Evolutionary conservation across 2,888 invertebrate genomes (phyloP).

Genomic region (Limnephilus rhombicus): DNA sequence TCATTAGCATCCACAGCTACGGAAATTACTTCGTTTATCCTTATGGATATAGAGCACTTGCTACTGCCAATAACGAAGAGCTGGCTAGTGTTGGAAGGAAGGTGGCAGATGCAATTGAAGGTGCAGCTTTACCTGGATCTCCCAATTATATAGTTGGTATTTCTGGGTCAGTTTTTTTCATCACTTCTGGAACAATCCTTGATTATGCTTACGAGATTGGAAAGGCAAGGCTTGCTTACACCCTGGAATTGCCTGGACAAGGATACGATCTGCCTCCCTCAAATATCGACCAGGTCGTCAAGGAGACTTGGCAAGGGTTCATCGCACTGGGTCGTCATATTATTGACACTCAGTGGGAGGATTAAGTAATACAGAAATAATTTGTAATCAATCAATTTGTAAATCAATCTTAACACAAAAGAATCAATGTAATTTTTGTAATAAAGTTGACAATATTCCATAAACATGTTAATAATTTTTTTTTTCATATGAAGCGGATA

Average conservation of each 20-base stretch:
- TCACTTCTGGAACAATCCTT: constrained; percentile 18
- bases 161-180: constrained; percentile 44
- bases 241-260: constrained; percentile 80
- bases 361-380: background rate
- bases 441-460: background rate
- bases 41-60: constrained; percentile 72
- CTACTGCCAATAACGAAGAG: constrained; percentile 67
- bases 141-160: constrained; percentile 70
- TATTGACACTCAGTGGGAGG: constrained; percentile 2
- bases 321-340: constrained; percentile 74
- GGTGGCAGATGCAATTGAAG: constrained; percentile 71
- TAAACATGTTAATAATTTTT: background rate
- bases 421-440: background rate
- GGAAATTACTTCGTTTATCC: constrained; percentile 82
- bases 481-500: too few species aligned
- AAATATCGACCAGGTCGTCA: constrained; percentile 78
- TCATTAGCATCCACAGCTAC: constrained; percentile 84
- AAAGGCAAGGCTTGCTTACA: constrained; percentile 78
- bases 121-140: constrained; percentile 69
- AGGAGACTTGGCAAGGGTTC: constrained; percentile 80
- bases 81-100: constrained; percentile 69
- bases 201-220: constrained; percentile 72
- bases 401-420: background rate
- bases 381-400: background rate
- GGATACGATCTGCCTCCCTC: constrained; percentile 79